Conservation (phyloP, 1,140 invertebrate genomes). For the Druon quercuslanigerum region DNA sequence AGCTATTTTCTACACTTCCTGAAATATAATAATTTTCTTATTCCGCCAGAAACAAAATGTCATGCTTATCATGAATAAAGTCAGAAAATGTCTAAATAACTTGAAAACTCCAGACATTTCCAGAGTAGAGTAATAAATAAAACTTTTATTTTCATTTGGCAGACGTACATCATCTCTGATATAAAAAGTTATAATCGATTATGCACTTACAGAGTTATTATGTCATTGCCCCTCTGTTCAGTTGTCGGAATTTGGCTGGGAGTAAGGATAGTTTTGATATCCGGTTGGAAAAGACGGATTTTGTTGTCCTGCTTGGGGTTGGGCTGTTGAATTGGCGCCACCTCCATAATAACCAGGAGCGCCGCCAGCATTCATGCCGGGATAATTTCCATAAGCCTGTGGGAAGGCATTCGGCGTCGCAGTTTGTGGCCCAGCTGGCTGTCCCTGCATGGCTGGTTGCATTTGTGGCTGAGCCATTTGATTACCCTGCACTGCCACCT, state of each 20-base stretch:
- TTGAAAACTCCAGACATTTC: too few species aligned
- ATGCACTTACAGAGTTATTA: conserved; percentile 58
- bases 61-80: conserved; percentile 34
- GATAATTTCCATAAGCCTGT: conserved; percentile 70
- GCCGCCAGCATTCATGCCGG: conserved; percentile 69
- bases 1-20: too few species aligned
- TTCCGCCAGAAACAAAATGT: conserved; percentile 1
- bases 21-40: too few species aligned
- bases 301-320: conserved; percentile 68
- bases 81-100: too few species aligned
- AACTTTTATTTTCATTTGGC: conserved; percentile 30
- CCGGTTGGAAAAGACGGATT: conserved; percentile 70
- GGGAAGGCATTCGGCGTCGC: conserved; percentile 68
- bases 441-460: conserved; percentile 64
- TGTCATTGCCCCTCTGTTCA: conserved; percentile 53
- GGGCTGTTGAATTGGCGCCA: conserved; percentile 59
- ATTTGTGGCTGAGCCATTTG: conserved; percentile 71
- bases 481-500: conserved; percentile 67
- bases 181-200: conserved; percentile 3
- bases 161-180: conserved; percentile 40
- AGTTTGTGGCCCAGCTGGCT: conserved; percentile 60
- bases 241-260: conserved; percentile 71
- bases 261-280: conserved; percentile 73
- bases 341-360: conserved; percentile 68
- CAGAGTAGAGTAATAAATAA: not conserved